Percentiles rank a stretch among this genome's conserved stretches.
phyloP scores from a whole-genome alignment of 2,113 vertebrate species.

The Pomatorhinus ruficollis region DNA sequence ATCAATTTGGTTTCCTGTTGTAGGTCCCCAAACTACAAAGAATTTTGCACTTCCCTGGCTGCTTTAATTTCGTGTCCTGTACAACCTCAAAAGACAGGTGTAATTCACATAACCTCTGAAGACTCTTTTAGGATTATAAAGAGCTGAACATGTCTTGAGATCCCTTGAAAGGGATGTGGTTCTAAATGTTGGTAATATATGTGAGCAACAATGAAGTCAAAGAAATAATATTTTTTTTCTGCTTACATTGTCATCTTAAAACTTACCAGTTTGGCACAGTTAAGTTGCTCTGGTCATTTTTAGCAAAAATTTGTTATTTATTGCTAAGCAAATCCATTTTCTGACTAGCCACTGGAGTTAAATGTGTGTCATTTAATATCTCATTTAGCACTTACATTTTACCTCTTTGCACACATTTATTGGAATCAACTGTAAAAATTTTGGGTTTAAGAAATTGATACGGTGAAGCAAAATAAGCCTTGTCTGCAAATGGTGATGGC shows the following conservation, averaged over 20 bases:
- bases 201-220: neutral
- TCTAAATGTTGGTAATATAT: neutral
- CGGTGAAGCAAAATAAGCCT: neutral
- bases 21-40: neutral
- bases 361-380: neutral
- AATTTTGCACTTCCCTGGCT: neutral
- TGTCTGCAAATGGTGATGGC: neutral
- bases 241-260: accelerated
- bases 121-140: neutral
- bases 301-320: neutral
- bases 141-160: neutral
- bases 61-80: neutral
- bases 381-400: neutral
- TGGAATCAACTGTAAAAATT: neutral
- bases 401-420: neutral
- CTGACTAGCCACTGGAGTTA: neutral
- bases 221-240: neutral
- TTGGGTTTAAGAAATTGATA: neutral
- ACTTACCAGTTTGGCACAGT: too few species aligned
- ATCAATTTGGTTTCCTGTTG: neutral
- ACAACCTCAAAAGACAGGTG: neutral
- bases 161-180: neutral
- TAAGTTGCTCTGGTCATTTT: neutral
- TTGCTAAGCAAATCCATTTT: neutral
- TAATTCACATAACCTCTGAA: neutral